These are phyloP conservation scores for Archips xylosteana DNA, from an alignment of 2,888 invertebrate species.

Conservation along the genomic window DNA sequence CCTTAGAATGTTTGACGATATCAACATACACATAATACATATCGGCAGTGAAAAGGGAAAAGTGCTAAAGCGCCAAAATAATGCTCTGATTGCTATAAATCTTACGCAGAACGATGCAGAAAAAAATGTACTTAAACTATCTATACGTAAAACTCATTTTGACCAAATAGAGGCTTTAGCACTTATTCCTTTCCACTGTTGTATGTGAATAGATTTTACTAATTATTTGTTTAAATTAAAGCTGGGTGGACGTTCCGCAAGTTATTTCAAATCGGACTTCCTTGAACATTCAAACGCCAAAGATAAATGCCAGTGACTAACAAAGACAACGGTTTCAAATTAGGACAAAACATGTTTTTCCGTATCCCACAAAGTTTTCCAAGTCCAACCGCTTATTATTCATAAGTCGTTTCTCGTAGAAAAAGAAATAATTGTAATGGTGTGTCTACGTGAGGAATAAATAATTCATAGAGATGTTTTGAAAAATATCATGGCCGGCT, in stretches of 20 bases:
- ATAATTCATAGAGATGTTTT: slow-evolving; percentile 81
- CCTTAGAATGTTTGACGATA: slow-evolving; percentile 5
- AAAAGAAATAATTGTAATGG: slow-evolving; percentile 80
- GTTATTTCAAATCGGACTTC: background rate
- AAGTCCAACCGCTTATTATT: slow-evolving; percentile 65
- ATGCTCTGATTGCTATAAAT: no score
- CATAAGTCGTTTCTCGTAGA: slow-evolving; percentile 72
- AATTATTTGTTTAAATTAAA: background rate
- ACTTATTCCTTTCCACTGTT: no score
- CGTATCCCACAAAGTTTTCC: slow-evolving; percentile 50
- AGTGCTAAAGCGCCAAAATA: no score
- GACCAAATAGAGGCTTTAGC: no score
- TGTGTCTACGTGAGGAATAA: slow-evolving; percentile 75
- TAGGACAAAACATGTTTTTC: slow-evolving; percentile 34
- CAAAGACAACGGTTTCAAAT: slow-evolving; percentile 28
- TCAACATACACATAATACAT: background rate
- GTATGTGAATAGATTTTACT: background rate
- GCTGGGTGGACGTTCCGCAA: background rate
- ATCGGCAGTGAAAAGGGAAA: no score
- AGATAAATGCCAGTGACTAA: slow-evolving; percentile 15
- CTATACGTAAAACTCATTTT: no score
- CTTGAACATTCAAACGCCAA: slow-evolving; percentile 1
- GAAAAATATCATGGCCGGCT: slow-evolving; percentile 76
- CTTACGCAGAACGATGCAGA: no score
- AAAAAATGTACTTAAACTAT: no score